phyloP scores from a whole-genome alignment of 2,113 vertebrate genomes.

The Petroica traversi region DNA sequence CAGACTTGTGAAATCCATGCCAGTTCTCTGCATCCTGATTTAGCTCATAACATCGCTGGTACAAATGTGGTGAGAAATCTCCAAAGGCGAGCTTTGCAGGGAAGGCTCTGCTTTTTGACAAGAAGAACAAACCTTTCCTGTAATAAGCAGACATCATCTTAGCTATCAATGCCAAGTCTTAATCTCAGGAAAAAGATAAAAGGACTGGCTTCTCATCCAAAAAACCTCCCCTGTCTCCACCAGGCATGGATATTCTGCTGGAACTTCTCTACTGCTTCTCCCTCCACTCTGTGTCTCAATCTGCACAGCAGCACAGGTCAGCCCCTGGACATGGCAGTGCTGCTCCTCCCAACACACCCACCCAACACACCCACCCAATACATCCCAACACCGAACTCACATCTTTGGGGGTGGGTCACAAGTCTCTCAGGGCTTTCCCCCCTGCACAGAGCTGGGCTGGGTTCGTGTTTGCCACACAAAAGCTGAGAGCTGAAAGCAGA shows the following conservation, averaged over 20 bases:
- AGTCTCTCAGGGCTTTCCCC: not conserved
- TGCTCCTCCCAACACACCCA: not conserved
- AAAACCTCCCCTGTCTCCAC: accelerated
- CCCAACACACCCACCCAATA: not conserved
- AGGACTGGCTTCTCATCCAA: not conserved
- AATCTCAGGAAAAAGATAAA: not conserved
- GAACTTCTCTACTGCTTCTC: not conserved
- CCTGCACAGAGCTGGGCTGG: accelerated
- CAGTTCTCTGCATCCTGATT: not conserved
- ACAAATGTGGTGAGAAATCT: accelerated
- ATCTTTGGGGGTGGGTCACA: not conserved
- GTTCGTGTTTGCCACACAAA: not conserved
- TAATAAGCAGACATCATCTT: not conserved
- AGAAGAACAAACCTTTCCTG: not conserved
- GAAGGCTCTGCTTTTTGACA: not conserved
- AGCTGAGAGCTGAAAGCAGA: not conserved
- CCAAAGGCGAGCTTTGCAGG: not conserved
- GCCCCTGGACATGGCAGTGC: accelerated
- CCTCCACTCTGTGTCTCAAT: not conserved
- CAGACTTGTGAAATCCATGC: not conserved
- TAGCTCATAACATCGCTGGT: not conserved
- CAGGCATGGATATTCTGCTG: not conserved
- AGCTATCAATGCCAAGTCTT: not conserved
- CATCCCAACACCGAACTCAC: not conserved
- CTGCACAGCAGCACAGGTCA: not conserved